Evolutionary conservation across 2,888 invertebrate genomes (phyloP), one percentile per base, ranked within the genome.

Genomic region (Cataglyphis rosenhaueri): DNA sequence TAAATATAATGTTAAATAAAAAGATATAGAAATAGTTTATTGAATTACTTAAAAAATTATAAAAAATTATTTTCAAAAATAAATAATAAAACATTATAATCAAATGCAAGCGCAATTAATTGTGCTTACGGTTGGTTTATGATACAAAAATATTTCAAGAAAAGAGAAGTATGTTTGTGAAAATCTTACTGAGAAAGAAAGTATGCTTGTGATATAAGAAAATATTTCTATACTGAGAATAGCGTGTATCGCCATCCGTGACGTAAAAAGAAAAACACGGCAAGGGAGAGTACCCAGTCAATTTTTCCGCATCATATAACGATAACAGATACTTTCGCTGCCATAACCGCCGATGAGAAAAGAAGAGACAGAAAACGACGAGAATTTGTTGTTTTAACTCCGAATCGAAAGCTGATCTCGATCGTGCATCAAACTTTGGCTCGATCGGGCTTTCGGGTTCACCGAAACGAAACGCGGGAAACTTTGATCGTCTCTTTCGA

Each of bases 281-380:
- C 4, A 32, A 70, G 38, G 15, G 48, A 52, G 48, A 9, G 29
- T 61, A 73, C 9, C 41, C 10, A 71, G 71, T 84, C 83, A 78
- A 83, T 83, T 83, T 70, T 84, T 84, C 61, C 73, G 73, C 78
- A 73, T 76, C 70, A 57, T 84, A n/a, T 83, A 76, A 73, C 66
- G 71, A 66, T 64, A 83, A 73, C 65, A 70, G 71, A 38, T 70
- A 70, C 73, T 82, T 57, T 62, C 10, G 52, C n/a, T 74, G 44
- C 38, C 29, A 62, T 74, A 82, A 82, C 44, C 52, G 29, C 12
- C n/a, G 44, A 64, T 44, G 44, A 38, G 48, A 52, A 32, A 61
- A n/a, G n/a, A 32, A 41, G 21, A 78, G 59, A 21, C 25, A 68
- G 61, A 41, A 85, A 81, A 84, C 73, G 78, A 73, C 44, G 9